These are phyloP conservation scores for Psilopsiagon aurifrons DNA, from an alignment of 2,113 vertebrate genomes.

Conservation along the genomic window DNA sequence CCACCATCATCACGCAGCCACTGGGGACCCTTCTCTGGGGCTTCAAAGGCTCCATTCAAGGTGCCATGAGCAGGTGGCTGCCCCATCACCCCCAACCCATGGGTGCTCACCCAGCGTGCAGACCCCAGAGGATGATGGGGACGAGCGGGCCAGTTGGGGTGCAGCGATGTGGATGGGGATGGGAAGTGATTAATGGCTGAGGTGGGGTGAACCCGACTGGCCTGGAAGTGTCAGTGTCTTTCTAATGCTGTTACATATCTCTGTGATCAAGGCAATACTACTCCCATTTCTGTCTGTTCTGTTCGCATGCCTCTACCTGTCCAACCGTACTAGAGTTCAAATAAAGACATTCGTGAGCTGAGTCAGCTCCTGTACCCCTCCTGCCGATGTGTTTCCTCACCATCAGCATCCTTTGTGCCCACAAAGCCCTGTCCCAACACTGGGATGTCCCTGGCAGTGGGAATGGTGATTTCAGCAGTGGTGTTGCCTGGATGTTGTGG, in stretches of 20 bases:
- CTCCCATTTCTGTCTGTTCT: constrained; percentile 43
- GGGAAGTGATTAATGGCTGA: constrained; percentile 44
- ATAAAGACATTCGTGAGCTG: constrained; percentile 74
- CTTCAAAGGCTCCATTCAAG: background rate
- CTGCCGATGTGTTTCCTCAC: background rate
- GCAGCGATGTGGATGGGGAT: background rate
- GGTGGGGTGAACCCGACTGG: constrained; percentile 32
- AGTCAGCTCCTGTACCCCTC: constrained; percentile 40
- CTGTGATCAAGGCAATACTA: constrained; percentile 70
- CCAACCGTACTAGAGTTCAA: constrained; percentile 56
- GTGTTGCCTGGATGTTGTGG: background rate
- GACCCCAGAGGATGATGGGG: background rate
- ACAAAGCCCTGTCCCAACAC: background rate
- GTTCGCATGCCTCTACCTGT: constrained; percentile 67
- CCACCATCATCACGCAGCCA: background rate
- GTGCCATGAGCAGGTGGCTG: fast-evolving
- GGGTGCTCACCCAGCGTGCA: background rate
- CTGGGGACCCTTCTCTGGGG: background rate
- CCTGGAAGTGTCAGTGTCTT: constrained; percentile 31
- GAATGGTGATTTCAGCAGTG: background rate
- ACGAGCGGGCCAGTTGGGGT: background rate
- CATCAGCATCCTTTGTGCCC: fast-evolving
- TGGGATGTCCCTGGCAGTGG: fast-evolving
- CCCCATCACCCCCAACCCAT: background rate
- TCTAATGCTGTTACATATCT: constrained; percentile 35